phyloP scores from a whole-genome alignment of 2,888 invertebrate genomes.

The Eumacrocentrus americanus region DNA sequence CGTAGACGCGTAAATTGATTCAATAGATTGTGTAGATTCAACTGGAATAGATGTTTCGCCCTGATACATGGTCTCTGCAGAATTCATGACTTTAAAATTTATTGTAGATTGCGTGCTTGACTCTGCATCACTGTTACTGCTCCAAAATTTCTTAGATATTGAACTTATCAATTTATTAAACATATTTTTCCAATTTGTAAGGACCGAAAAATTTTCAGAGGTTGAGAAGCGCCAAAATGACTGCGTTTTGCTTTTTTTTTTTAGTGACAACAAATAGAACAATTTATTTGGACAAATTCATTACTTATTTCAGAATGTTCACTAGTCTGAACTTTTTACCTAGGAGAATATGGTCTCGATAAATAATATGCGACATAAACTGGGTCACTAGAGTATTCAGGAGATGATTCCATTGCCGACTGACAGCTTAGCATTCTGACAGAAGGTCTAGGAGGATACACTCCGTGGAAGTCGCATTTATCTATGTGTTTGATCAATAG shows the following conservation, averaged over 20 bases:
- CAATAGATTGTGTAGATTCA: constrained; percentile 20
- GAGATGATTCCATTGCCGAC: not conserved
- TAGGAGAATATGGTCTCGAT: too few relatives aligned
- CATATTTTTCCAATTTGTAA: not conserved
- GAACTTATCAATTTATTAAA: constrained; percentile 13
- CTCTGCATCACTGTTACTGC: not conserved
- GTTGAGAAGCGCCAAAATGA: not conserved
- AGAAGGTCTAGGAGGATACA: constrained; percentile 28
- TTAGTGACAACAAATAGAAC: too few relatives aligned
- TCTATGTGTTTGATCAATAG: constrained; percentile 57
- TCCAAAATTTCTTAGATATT: constrained; percentile 4
- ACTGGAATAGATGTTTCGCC: not conserved
- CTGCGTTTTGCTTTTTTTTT: too few relatives aligned
- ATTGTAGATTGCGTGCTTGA: not conserved
- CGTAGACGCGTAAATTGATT: constrained; percentile 24
- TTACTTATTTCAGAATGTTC: not conserved
- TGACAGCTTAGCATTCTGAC: constrained; percentile 28
- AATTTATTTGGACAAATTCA: not conserved
- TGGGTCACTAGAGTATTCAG: not conserved
- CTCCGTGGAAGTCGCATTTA: constrained; percentile 35
- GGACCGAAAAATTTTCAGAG: not conserved
- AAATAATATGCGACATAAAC: not conserved
- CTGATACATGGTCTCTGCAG: not conserved
- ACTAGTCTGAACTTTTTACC: not conserved
- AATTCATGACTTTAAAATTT: not conserved